phyloP scores from a whole-genome alignment of 2,113 vertebrate species.

The Myotis brandtii region DNA sequence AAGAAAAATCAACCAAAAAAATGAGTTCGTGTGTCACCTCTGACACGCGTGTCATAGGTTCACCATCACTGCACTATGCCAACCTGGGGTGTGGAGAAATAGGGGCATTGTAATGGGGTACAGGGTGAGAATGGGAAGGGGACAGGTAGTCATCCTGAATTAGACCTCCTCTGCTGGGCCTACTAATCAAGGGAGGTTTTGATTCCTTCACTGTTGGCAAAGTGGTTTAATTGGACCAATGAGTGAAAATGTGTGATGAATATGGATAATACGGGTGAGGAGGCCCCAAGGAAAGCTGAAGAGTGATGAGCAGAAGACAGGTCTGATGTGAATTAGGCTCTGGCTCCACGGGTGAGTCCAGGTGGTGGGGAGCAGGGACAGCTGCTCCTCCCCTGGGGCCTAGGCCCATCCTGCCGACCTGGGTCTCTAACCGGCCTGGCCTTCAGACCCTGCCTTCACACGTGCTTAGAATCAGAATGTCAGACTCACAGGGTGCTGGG shows the following conservation, averaged over 20 bases:
- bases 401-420: background rate
- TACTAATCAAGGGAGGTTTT: constrained; percentile 37
- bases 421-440: background rate
- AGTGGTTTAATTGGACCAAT: constrained; percentile 62
- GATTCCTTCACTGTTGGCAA: constrained; percentile 4
- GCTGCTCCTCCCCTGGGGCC: background rate
- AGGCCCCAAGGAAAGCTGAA: background rate
- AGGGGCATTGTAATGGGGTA: background rate
- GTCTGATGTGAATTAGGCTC: background rate
- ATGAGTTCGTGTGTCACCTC: no score
- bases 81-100: background rate
- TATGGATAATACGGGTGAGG: constrained; percentile 12
- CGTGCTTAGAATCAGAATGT: constrained; percentile 4
- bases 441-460: background rate
- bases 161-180: background rate
- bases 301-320: background rate
- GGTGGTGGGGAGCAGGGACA: background rate
- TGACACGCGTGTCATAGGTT: no score
- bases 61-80: background rate
- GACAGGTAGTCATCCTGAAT: background rate
- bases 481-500: background rate
- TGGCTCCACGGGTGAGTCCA: background rate
- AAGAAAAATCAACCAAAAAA: no score
- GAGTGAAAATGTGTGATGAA: constrained; percentile 39
- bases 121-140: background rate